Base-by-base conservation (phyloP, 2,113 vertebrate genomes). In the Gymnocephalus cernua region DNA sequence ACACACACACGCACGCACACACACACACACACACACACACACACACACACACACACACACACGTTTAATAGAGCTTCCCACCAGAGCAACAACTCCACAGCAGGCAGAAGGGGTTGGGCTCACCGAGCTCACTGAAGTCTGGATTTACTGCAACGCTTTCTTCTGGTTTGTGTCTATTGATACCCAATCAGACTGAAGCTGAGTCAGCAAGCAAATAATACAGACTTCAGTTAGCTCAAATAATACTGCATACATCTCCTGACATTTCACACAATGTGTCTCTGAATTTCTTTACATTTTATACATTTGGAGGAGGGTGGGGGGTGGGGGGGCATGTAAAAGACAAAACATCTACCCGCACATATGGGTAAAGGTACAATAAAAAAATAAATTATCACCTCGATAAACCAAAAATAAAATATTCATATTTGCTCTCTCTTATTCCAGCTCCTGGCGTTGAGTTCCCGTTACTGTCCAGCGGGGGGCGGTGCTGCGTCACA, bases 381-480 rank as follows among this genome's bases (percentile, higher is more conserved):
- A 91, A 89, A 92, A 92, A 93, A 93, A 93, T 93, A 93, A 90
- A 91, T 90, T 90, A 92, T 91, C 81, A 89, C 90, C 84, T 91
- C 32, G 18, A 87, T 86, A 89, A 91, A 89, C 72, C 84, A 88
- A 88, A 92, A 90, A 90, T 88, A 92, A 86, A 92, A 90, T 86
- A 87, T 85, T 84, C 54, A 81, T 85, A 82, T 84, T 73, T 83
- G 63, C 69, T 57, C 79, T 72, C 32, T 74, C 21, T 68, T 56
- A 11, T 35, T 73, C 66, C 64, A 63, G 64, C 72, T 88, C 70
- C 45, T 35, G 74, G 25, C n/a, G 61, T 50, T 13, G 13, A 48
- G 21, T 54, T 84, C 48, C 76, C 27, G 62, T 62, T 56, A 54
- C 44, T 45, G 77, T 66, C 88, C 90, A 88, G 82, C 77, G 89